These are phyloP conservation scores for Colletes gigas DNA, from an alignment of 1,140 invertebrate genomes.

Conservation along the genomic window DNA sequence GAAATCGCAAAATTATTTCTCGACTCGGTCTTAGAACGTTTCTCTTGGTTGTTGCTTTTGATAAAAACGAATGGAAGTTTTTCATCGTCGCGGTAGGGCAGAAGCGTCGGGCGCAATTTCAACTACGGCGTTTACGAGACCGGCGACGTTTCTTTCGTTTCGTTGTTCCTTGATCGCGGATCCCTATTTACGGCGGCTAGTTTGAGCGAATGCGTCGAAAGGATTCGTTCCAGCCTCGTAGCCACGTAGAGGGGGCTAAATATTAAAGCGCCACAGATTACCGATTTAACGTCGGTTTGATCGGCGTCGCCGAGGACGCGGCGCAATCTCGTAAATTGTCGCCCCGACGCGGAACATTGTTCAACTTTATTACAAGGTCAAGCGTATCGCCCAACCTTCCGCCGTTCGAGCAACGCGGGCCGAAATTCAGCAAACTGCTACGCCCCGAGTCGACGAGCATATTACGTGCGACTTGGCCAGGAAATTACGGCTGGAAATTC, in stretches of 20 bases:
- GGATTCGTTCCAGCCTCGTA: neutral
- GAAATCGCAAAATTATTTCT: too few relatives aligned
- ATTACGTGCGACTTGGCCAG: neutral
- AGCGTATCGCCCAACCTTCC: neutral
- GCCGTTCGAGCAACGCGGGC: neutral
- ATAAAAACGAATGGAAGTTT: too few relatives aligned
- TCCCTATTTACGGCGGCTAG: neutral
- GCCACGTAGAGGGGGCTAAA: neutral
- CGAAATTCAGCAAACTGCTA: neutral
- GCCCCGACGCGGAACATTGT: neutral
- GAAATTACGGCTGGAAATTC: conserved; percentile 15
- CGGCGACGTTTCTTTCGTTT: too few relatives aligned
- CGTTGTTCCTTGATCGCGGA: neutral
- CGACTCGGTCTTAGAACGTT: too few relatives aligned
- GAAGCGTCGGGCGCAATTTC: too few relatives aligned
- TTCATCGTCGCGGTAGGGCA: too few relatives aligned
- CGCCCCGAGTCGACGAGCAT: neutral
- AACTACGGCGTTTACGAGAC: too few relatives aligned
- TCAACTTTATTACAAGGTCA: conserved; percentile 15
- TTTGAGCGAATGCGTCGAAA: neutral
- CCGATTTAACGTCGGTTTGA: neutral
- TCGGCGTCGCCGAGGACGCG: neutral
- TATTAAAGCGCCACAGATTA: neutral
- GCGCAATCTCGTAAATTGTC: neutral
- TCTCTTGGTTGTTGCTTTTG: too few relatives aligned